Evolutionary conservation across 1,140 invertebrate species (phyloP).

Genomic region (Drosophila lacteicornis): DNA sequence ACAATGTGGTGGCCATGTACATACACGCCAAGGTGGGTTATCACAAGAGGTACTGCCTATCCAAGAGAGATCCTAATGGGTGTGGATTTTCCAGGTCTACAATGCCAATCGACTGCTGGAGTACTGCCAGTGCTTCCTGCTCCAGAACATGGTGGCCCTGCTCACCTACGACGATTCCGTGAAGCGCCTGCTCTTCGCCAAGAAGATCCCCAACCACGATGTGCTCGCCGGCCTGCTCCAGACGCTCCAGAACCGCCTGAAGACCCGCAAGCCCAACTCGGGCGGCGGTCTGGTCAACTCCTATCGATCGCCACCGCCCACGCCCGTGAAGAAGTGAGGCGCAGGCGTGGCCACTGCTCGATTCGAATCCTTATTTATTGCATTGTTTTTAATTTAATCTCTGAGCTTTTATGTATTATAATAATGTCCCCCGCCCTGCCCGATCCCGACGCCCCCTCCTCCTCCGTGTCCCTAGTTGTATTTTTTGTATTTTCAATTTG

Average conservation of each 20-base stretch:
- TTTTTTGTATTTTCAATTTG: constrained; percentile 68
- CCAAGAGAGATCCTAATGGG: not conserved
- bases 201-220: constrained; percentile 95
- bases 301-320: constrained; percentile 69
- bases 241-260: constrained; percentile 92
- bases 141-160: constrained; percentile 97
- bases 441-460: not conserved
- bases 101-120: constrained; percentile 93
- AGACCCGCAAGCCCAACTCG: constrained; percentile 82
- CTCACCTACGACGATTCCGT: constrained; percentile 96
- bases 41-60: not conserved
- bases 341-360: not conserved
- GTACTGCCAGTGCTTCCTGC: constrained; percentile 95
- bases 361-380: constrained; percentile 69
- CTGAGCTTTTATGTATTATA: constrained; percentile 72
- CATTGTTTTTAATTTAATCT: constrained; percentile 73
- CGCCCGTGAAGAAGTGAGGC: constrained; percentile 65
- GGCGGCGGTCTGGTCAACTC: constrained; percentile 57
- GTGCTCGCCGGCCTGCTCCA: constrained; percentile 92
- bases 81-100: constrained; percentile 88
- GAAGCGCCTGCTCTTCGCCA: constrained; percentile 94
- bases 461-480: constrained; percentile 49
- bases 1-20: constrained; percentile 96
- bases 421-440: constrained; percentile 20
- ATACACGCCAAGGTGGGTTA: constrained; percentile 93